phyloP scores from a whole-genome alignment of 2,888 invertebrate genomes.

The Athalia rosae region DNA sequence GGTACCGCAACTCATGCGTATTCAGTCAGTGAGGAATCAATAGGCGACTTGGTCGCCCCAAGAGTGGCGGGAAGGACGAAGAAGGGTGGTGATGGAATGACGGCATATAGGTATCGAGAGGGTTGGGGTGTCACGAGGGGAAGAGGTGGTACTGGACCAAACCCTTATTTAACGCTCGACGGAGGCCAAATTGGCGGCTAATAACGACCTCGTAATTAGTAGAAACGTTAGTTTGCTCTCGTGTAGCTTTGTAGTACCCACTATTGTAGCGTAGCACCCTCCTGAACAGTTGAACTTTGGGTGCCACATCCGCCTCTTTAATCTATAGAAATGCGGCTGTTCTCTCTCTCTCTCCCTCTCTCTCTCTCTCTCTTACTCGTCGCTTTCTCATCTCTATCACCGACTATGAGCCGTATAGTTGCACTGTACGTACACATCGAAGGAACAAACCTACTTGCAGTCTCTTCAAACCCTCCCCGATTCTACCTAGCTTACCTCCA shows the following conservation, averaged over 20 bases:
- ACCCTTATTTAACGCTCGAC: conserved; percentile 62
- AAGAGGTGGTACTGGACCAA: conserved; percentile 45
- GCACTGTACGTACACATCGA: conserved; percentile 21
- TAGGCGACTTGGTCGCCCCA: conserved; percentile 30
- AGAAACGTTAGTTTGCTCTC: conserved; percentile 63
- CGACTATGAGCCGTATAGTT: conserved; percentile 16
- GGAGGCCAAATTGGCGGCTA: conserved; percentile 60
- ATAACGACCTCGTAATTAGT: conserved; percentile 63
- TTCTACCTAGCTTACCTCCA: conserved; percentile 34
- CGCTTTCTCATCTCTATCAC: conserved; percentile 2
- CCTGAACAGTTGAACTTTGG: conserved; percentile 20
- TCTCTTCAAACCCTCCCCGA: conserved; percentile 23
- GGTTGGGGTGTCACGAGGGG: conserved; percentile 9
- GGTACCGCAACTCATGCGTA: conserved; percentile 41
- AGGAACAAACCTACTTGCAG: conserved; percentile 10
- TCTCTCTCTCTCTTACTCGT: not conserved
- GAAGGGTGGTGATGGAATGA: conserved; percentile 17
- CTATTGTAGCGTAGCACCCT: conserved; percentile 38
- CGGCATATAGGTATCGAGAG: not conserved
- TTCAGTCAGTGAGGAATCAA: conserved; percentile 40
- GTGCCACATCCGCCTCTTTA: conserved; percentile 41
- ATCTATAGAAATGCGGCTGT: conserved; percentile 25
- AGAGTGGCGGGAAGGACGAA: not conserved
- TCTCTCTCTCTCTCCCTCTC: conserved; percentile 18
- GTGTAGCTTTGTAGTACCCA: conserved; percentile 52